These are phyloP conservation scores for Drosophila quadrilineata DNA, from an alignment of 1,140 invertebrate species.

Conservation along the genomic window DNA sequence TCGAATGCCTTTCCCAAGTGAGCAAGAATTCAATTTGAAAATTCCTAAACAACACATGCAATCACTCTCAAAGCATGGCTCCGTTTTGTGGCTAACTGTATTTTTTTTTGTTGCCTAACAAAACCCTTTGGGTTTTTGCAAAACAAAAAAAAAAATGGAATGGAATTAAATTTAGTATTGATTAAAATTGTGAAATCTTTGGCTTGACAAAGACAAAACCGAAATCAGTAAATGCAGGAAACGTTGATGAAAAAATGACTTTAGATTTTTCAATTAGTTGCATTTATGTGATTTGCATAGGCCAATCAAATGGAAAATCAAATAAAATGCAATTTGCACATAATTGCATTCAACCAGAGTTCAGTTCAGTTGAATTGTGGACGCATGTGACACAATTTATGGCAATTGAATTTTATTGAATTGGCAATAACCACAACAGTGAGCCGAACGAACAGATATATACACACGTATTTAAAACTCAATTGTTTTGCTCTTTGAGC, in stretches of 20 bases:
- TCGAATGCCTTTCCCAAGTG: conserved; percentile 25
- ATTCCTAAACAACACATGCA: conserved; percentile 27
- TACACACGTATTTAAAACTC: neutral
- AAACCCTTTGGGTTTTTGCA: conserved; percentile 32
- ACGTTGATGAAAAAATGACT: too few species aligned
- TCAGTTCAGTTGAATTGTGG: too few species aligned
- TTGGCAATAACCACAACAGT: conserved; percentile 9
- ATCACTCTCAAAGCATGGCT: conserved; percentile 9
- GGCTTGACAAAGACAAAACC: neutral
- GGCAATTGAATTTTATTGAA: conserved; percentile 61
- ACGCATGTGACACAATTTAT: conserved; percentile 49
- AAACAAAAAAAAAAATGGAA: too few species aligned
- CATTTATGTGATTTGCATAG: conserved; percentile 57
- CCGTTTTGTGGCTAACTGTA: too few species aligned
- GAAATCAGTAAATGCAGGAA: too few species aligned
- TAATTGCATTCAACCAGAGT: conserved; percentile 55
- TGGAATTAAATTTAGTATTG: conserved; percentile 28
- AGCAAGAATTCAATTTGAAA: conserved; percentile 52
- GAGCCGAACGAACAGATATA: neutral
- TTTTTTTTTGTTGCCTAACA: conserved; percentile 1
- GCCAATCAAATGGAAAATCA: conserved; percentile 55
- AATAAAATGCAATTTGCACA: conserved; percentile 67
- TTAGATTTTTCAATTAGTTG: conserved; percentile 52
- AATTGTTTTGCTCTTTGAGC: conserved; percentile 9
- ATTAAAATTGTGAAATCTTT: conserved; percentile 32